Evolutionary conservation across 2,888 invertebrate species (phyloP).

Genomic region (Rhamnusium bicolor): DNA sequence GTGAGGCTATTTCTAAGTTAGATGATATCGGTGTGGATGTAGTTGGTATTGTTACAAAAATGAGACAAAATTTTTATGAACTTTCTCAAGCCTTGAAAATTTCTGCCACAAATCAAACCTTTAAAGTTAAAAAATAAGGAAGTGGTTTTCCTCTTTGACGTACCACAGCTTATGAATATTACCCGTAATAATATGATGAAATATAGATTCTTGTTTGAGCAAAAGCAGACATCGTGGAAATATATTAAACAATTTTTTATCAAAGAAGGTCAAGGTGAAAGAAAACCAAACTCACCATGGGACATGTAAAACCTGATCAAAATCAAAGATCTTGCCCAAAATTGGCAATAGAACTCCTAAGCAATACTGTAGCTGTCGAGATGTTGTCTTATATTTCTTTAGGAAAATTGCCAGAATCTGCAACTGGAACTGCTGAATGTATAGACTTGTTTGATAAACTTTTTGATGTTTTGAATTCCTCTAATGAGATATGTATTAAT

Average conservation of each 20-base stretch:
- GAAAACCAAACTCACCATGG: conserved; percentile 24
- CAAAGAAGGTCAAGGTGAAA: neutral
- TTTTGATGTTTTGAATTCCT: conserved; percentile 33
- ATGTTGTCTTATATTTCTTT: conserved; percentile 10
- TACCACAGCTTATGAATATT: conserved; percentile 33
- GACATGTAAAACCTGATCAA: conserved; percentile 25
- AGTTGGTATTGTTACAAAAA: conserved; percentile 23
- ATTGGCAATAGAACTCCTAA: conserved; percentile 30
- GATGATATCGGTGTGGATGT: conserved; percentile 27
- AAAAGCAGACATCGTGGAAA: conserved; percentile 32
- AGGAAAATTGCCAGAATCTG: conserved; percentile 20
- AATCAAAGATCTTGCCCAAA: neutral
- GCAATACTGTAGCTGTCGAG: conserved; percentile 33
- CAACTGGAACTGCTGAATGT: conserved; percentile 29
- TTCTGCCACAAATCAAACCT: conserved; percentile 25
- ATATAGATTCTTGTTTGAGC: conserved; percentile 25
- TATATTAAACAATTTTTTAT: conserved; percentile 25
- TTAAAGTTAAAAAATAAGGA: conserved; percentile 32
- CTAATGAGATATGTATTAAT: conserved; percentile 3
- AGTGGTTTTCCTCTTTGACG: conserved; percentile 31
- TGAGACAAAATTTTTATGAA: conserved; percentile 30
- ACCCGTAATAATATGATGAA: conserved; percentile 35
- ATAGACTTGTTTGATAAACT: conserved; percentile 26
- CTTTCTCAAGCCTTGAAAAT: conserved; percentile 14
- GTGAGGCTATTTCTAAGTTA: conserved; percentile 25